phyloP scores from a whole-genome alignment of 1,140 invertebrate species.

The Patella vulgata region DNA sequence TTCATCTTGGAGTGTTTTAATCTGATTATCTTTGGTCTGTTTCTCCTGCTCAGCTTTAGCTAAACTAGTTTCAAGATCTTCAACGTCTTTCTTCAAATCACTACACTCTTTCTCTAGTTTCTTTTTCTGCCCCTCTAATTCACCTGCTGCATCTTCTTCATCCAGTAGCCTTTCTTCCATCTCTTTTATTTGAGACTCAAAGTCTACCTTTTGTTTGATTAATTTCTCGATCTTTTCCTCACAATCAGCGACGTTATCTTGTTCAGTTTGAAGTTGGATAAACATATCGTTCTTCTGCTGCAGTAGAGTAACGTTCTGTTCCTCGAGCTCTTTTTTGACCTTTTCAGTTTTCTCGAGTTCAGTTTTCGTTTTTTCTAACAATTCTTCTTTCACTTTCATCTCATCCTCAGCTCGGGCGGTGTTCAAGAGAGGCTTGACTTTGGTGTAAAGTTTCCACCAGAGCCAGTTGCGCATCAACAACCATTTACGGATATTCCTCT shows the following conservation, averaged over 20 bases:
- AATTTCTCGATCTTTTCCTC: slow-evolving; percentile 92
- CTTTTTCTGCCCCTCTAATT: slow-evolving; percentile 90
- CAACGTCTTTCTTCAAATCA: slow-evolving; percentile 94
- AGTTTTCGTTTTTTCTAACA: slow-evolving; percentile 91
- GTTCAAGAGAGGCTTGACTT: slow-evolving; percentile 96
- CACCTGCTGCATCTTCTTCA: slow-evolving; percentile 93
- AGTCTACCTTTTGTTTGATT: slow-evolving; percentile 92
- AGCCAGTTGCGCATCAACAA: slow-evolving; percentile 97
- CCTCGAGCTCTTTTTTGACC: slow-evolving; percentile 94
- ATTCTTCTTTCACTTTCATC: slow-evolving; percentile 95
- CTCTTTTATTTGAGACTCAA: slow-evolving; percentile 95
- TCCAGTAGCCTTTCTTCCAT: slow-evolving; percentile 91
- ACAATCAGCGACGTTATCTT: slow-evolving; percentile 74
- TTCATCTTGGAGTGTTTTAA: slow-evolving; percentile 64
- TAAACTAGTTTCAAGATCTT: slow-evolving; percentile 83
- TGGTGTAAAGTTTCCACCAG: slow-evolving; percentile 99
- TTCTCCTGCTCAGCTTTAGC: slow-evolving; percentile 89
- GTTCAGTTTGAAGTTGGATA: slow-evolving; percentile 79
- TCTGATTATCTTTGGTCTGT: slow-evolving; percentile 97
- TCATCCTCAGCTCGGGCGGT: slow-evolving; percentile 97
- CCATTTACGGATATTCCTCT: slow-evolving; percentile 98
- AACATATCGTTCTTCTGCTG: slow-evolving; percentile 91
- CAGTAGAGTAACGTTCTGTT: slow-evolving; percentile 82
- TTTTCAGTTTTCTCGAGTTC: slow-evolving; percentile 93
- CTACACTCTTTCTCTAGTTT: slow-evolving; percentile 93